Conservation (phyloP, 1,140 invertebrate genomes). For the Drosophila nebulosa region DNA sequence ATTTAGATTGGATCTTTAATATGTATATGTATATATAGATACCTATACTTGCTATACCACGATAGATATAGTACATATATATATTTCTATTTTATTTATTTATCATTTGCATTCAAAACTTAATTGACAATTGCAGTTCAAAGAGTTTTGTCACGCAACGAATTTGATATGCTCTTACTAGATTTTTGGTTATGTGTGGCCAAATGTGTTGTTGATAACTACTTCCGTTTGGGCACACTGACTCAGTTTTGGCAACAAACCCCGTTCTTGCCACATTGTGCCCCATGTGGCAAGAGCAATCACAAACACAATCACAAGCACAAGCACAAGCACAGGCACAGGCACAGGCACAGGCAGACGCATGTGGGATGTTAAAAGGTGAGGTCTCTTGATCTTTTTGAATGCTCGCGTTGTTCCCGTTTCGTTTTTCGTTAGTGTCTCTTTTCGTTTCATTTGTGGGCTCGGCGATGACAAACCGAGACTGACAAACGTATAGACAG, state of each 20-base stretch:
- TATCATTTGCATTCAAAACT: constrained; percentile 63
- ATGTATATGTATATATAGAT: constrained; percentile 23
- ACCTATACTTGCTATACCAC: background rate
- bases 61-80: constrained; percentile 29
- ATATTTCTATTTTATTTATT: constrained; percentile 47
- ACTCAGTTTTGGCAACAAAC: background rate
- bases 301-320: no score
- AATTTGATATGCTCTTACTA: background rate
- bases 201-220: background rate
- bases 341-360: no score
- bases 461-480: constrained; percentile 72
- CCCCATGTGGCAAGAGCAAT: constrained; percentile 37
- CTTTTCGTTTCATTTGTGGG: constrained; percentile 36
- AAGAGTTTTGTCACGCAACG: background rate
- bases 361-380: constrained; percentile 80
- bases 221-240: background rate
- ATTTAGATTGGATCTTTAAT: constrained; percentile 40
- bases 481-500: constrained; percentile 35
- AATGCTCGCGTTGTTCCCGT: constrained; percentile 76
- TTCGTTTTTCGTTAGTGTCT: constrained; percentile 42
- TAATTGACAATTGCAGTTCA: constrained; percentile 51
- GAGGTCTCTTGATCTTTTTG: constrained; percentile 49
- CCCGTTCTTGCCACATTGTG: constrained; percentile 4
- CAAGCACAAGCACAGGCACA: no score
- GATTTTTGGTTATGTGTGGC: background rate